Base-by-base conservation (phyloP, 2,888 invertebrate species). In the Megamerina dolium region DNA sequence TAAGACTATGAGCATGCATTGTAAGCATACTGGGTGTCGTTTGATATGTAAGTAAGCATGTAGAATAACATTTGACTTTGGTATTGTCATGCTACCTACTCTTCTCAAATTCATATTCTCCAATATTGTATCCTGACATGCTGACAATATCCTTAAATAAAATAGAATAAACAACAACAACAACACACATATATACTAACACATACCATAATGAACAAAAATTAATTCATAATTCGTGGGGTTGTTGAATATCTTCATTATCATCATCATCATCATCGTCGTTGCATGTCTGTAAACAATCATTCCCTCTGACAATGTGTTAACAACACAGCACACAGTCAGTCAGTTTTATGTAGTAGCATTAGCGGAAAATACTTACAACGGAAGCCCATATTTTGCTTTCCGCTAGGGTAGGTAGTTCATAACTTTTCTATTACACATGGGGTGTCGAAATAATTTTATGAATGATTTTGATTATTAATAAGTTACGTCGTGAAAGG, bases 221-320 rank as follows among this genome's bases (percentile, higher is more conserved):
- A 67, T 70, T 66, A 70, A 70, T 70, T 70, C 69, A 70, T 70
- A 70, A 70, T 66, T 70, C 60, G 59, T 60, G 63, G 62, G 68
- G 68, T 61, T 57, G 59, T 29, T 5, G 30, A 6, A 46, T 17
- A 38, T 31, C n/a, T n/a, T n/a, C n/a, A n/a, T n/a, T 30, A n/a
- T 13, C 9, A 26, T 21, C 40, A 19, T 46, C 41, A 41, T 44
- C 38, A 29, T 41, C 37, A 38, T 12, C 39, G 39, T 40, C 45
- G 37, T 16, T 20, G n/a, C 17, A 23, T 23, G 10, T 23, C 23
- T 10, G 6, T 23, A 23, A 23, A 10, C 23, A 10, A 23, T 23
- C 6, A 6, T 23, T 23, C 23, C 8, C 10, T 23, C 40, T 46
- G 53, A 56, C 54, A 54, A 55, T 47, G 55, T 56, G 56, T 47